phyloP scores from a whole-genome alignment of 2,888 invertebrate species.

The Baccha elongata region DNA sequence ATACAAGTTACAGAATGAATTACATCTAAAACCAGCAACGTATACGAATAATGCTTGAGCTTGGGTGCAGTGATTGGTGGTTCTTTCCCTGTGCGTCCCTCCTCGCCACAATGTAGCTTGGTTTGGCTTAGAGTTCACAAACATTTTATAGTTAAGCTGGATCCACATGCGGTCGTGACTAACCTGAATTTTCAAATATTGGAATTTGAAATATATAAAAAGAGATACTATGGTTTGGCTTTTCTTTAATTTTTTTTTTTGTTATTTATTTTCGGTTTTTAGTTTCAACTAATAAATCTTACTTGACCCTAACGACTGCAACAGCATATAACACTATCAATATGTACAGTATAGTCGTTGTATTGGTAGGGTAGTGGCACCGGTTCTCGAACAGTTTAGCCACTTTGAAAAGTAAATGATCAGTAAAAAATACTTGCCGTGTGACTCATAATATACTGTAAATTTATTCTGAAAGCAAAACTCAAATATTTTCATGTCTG shows the following conservation, averaged over 20 bases:
- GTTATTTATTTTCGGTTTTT: too few relatives aligned
- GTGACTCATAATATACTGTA: neutral
- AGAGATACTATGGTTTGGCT: slow-evolving; percentile 17
- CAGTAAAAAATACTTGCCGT: neutral
- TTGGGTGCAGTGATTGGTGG: slow-evolving; percentile 15
- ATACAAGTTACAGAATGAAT: slow-evolving; percentile 26
- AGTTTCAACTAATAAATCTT: slow-evolving; percentile 17
- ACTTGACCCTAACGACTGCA: neutral
- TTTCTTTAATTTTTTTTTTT: slow-evolving; percentile 14
- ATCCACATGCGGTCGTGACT: slow-evolving; percentile 25
- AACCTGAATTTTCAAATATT: slow-evolving; percentile 36
- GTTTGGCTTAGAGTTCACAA: slow-evolving; percentile 16
- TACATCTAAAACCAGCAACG: slow-evolving; percentile 9
- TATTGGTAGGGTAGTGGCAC: slow-evolving; percentile 5
- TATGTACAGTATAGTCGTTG: neutral
- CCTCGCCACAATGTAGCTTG: slow-evolving; percentile 2
- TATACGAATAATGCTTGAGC: too few relatives aligned
- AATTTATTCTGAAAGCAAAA: neutral
- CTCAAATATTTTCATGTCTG: neutral
- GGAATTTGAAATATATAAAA: slow-evolving; percentile 3
- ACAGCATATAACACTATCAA: neutral
- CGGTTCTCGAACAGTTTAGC: slow-evolving; percentile 1
- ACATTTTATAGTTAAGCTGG: slow-evolving; percentile 9
- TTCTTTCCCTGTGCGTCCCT: neutral
- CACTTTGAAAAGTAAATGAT: neutral